phyloP scores from a whole-genome alignment of 2,888 invertebrate genomes.

The Brachyptera putata region DNA sequence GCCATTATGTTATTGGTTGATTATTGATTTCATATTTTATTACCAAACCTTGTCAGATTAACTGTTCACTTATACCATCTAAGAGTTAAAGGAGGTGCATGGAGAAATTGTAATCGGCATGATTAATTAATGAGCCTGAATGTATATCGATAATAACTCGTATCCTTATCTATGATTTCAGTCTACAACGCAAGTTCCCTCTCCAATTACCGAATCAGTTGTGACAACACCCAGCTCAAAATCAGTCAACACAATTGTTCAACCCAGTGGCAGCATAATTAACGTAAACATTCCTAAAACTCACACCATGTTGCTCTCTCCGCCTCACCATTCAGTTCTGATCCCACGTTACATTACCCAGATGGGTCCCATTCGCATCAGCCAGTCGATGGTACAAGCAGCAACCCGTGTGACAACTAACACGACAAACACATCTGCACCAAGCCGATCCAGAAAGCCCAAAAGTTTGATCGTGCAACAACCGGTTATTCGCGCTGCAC shows the following conservation, averaged over 20 bases:
- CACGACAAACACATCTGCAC: not conserved
- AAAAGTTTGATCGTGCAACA: too few relatives aligned
- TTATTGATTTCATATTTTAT: too few relatives aligned
- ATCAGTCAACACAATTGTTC: not conserved
- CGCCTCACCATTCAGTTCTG: not conserved
- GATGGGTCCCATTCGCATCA: not conserved
- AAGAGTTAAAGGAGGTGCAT: too few relatives aligned
- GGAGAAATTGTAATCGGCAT: too few relatives aligned
- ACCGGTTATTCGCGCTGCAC: too few relatives aligned
- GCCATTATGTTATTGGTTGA: too few relatives aligned
- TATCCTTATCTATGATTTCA: too few relatives aligned
- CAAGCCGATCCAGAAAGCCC: not conserved
- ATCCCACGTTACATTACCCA: not conserved
- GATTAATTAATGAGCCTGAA: too few relatives aligned
- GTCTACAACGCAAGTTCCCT: too few relatives aligned
- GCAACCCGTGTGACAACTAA: not conserved
- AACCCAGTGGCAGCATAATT: not conserved
- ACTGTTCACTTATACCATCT: too few relatives aligned
- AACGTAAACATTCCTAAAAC: not conserved
- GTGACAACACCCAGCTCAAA: not conserved
- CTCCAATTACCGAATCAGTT: not conserved
- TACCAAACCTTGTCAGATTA: too few relatives aligned
- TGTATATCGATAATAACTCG: too few relatives aligned
- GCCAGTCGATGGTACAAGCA: not conserved
- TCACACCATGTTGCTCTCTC: not conserved